Base-by-base conservation (phyloP, 2,888 invertebrate species). In the Tinea pellionella region DNA sequence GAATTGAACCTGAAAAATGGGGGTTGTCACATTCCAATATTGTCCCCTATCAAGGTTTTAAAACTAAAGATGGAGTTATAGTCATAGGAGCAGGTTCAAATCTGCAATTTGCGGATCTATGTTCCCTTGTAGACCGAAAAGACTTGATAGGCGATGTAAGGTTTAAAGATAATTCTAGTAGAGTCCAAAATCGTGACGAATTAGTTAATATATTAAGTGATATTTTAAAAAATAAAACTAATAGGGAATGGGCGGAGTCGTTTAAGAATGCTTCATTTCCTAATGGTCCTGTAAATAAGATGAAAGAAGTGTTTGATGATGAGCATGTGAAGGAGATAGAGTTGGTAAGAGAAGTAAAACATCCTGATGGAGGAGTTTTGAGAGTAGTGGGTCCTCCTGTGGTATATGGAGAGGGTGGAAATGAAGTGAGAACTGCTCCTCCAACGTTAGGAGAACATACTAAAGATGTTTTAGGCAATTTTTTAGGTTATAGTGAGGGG, bases 11-110 rank as follows among this genome's bases (percentile, higher is more conserved):
- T 0, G 84, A 89, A 61, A 89, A 95, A 59, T 94, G 93, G 91
- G 98, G 98, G n/a, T 97, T 97, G 0, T 95, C 95, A 0, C 98
- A 99, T 75, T 94, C 93, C 62, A 97, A 95, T 72, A 93, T 99
- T 62, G 98, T 98, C 0, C 98, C 98, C 0, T 98, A 99, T 72
- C 93, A 98, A 88, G 91, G 94, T 2, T 98, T 98, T 71, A 88
- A 90, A 69, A 95, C 96, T 0, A 89, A 89, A 71, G 93, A 96
- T 74, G 94, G 94, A 0, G 93, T 93, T 69, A 89, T 97, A 60
- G 95, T 98, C 0, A 88, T 98, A 2, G 97, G 97, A 0, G 90
- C 95, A 1, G 97, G 96, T 0, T 97, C 95, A 56, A 93, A 98
- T 73, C 79, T 86, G 0, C 96, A 96, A 71, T 97, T 96, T 75